phyloP scores from a whole-genome alignment of 2,797 vertebrate species.

The Dermochelys coriacea region DNA sequence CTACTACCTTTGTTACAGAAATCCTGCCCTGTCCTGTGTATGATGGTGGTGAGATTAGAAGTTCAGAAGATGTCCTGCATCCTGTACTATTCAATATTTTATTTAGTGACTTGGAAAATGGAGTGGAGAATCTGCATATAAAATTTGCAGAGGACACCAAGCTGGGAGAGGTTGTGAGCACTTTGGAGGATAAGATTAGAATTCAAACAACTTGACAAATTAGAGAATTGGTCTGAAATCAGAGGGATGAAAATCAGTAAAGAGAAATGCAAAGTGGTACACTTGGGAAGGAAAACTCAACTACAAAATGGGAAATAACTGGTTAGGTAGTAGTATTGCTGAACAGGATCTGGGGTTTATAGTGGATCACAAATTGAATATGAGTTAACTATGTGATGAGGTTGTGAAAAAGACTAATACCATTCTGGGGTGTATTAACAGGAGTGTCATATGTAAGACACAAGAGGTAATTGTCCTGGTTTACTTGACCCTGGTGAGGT shows the following conservation, averaged over 20 bases:
- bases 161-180: not conserved
- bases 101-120: not conserved
- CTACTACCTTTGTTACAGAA: not conserved
- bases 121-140: not conserved
- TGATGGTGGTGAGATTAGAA: not conserved
- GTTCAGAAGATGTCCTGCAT: not conserved
- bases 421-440: not conserved
- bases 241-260: not conserved
- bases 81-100: not conserved
- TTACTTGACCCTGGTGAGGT: not conserved
- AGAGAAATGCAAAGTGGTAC: not conserved
- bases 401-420: not conserved
- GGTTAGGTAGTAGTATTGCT: not conserved
- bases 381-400: not conserved
- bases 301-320: not conserved
- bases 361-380: not conserved
- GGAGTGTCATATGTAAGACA: not conserved
- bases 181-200: not conserved
- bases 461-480: not conserved
- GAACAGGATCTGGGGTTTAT: not conserved
- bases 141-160: not conserved
- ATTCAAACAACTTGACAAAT: not conserved
- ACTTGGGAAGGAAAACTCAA: not conserved
- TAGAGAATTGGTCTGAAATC: not conserved
- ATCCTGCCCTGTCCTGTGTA: not conserved